phyloP scores from a whole-genome alignment of 2,797 vertebrate species.

The Cyclura pinguis region DNA sequence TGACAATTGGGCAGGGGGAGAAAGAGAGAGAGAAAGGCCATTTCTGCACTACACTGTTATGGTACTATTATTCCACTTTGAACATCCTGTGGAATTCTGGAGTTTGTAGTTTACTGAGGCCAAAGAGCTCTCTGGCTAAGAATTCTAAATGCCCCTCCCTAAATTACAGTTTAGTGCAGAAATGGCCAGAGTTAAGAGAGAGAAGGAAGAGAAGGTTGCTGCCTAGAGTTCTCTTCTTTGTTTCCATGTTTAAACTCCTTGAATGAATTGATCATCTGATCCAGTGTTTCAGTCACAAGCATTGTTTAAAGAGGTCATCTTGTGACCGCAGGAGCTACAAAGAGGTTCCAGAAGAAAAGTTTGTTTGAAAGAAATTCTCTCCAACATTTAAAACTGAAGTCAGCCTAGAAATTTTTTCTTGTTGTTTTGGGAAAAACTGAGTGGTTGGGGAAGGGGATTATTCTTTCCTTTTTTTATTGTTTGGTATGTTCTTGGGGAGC shows the following conservation, averaged over 20 bases:
- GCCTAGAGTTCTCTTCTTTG: slow-evolving; percentile 35
- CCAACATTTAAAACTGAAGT: slow-evolving; percentile 8
- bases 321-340: slow-evolving; percentile 65
- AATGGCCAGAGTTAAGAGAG: too few species aligned
- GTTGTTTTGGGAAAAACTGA: not conserved
- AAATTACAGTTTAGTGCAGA: too few species aligned
- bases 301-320: slow-evolving; percentile 57
- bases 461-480: not conserved
- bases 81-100: too few species aligned
- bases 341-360: slow-evolving; percentile 2
- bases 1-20: not conserved
- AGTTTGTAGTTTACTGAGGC: too few species aligned
- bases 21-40: too few species aligned
- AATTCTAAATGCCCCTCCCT: too few species aligned
- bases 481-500: not conserved
- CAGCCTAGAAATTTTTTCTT: not conserved
- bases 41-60: too few species aligned
- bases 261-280: slow-evolving; percentile 75
- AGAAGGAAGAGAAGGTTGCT: slow-evolving; percentile 18
- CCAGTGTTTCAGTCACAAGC: slow-evolving; percentile 66
- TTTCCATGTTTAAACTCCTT: slow-evolving; percentile 40
- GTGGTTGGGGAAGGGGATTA: not conserved
- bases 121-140: too few species aligned
- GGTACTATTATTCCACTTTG: too few species aligned
- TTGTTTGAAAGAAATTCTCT: not conserved